Conservation (phyloP, 2,797 vertebrate genomes). For the Petrocephalus schoutedeni region DNA sequence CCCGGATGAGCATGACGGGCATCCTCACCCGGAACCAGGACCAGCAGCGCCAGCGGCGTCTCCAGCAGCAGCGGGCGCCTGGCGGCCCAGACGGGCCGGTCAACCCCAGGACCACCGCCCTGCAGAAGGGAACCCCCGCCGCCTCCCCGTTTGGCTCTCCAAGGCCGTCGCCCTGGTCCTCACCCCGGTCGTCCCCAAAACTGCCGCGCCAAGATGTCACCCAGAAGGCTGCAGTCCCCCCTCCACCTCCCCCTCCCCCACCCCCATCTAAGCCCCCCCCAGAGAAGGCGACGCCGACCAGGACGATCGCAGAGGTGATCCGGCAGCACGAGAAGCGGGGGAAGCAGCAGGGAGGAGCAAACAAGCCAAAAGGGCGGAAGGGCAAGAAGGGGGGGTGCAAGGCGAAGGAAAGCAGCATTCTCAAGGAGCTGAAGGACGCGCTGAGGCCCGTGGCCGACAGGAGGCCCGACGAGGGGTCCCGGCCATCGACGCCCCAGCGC, state of each 20-base stretch:
- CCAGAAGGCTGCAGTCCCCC: constrained; percentile 52
- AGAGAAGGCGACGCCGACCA: constrained; percentile 74
- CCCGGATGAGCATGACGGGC: constrained; percentile 80
- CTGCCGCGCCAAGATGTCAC: constrained; percentile 57
- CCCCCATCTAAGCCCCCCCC: constrained; percentile 38
- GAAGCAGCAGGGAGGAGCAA: constrained; percentile 57
- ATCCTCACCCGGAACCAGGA: constrained; percentile 87
- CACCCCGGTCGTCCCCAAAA: constrained; percentile 83
- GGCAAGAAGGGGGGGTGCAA: constrained; percentile 66
- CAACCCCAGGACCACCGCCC: constrained; percentile 68
- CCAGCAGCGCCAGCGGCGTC: constrained; percentile 74
- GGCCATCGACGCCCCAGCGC: constrained; percentile 81
- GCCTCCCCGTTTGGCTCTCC: constrained; percentile 79
- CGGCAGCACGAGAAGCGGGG: constrained; percentile 74
- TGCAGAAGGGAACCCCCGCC: constrained; percentile 72
- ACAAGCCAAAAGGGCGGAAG: constrained; percentile 69
- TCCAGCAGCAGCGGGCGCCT: constrained; percentile 69
- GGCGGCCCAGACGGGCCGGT: constrained; percentile 48
- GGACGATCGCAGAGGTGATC: constrained; percentile 91
- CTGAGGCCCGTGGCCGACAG: constrained; percentile 76
- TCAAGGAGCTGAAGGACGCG: constrained; percentile 88
- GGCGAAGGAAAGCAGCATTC: constrained; percentile 66
- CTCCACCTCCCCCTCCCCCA: constrained; percentile 52
- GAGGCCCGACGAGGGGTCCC: constrained; percentile 73
- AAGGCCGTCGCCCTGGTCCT: constrained; percentile 77